Percentiles rank a stretch among this genome's conserved stretches.
These are phyloP conservation scores for Thymelicus lineola DNA, from an alignment of 2,888 invertebrate genomes.

Conservation along the genomic window DNA sequence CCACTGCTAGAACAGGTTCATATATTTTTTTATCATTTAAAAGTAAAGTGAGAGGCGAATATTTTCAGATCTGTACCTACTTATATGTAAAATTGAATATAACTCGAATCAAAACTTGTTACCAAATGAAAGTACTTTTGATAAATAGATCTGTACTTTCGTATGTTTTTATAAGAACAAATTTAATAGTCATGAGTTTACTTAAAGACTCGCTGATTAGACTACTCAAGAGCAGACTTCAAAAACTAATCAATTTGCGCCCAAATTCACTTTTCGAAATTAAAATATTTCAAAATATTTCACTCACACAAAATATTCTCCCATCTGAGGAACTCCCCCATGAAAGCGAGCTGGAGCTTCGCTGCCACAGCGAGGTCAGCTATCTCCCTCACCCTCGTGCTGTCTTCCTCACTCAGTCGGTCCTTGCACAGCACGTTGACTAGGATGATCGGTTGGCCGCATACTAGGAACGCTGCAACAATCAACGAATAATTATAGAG, in stretches of 20 bases:
- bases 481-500: no score
- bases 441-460: constrained; percentile 75
- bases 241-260: no score
- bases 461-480: constrained; percentile 78
- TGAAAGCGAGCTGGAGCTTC: constrained; percentile 58
- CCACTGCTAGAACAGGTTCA: neutral
- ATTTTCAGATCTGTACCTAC: neutral
- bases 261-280: no score
- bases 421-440: constrained; percentile 73
- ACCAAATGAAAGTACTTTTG: no score
- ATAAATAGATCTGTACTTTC: no score
- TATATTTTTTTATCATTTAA: neutral
- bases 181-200: no score
- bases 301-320: constrained; percentile 72
- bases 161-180: no score
- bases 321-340: constrained; percentile 70
- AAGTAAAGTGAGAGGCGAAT: constrained; percentile 2
- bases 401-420: constrained; percentile 57
- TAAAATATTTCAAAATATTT: no score
- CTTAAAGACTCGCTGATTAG: no score
- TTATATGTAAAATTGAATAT: no score
- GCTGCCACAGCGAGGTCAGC: constrained; percentile 56
- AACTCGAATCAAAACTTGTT: no score
- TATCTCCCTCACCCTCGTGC: constrained; percentile 50
- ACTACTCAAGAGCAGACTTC: no score